Evolutionary conservation across 2,797 vertebrate genomes (phyloP).

Genomic region (Pachyuromys duprasi): DNA sequence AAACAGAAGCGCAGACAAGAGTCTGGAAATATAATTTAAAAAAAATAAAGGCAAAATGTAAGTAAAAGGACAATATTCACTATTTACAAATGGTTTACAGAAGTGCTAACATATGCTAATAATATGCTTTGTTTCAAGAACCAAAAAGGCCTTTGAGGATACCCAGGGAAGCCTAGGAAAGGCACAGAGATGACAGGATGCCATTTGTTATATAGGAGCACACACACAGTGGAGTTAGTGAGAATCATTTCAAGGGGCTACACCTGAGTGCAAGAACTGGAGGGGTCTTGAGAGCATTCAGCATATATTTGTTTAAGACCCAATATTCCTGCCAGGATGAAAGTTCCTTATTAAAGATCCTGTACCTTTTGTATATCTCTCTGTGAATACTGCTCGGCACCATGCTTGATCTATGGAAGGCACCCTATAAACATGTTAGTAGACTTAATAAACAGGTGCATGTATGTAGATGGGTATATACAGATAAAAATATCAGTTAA

Average conservation of each 20-base stretch:
- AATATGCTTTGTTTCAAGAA: not conserved
- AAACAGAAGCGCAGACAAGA: not conserved
- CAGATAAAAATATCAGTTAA: conserved; percentile 13
- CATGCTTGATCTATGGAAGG: not conserved
- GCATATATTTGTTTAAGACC: conserved; percentile 16
- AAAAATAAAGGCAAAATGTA: not conserved
- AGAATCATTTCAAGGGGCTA: conserved; percentile 12
- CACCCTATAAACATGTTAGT: not conserved
- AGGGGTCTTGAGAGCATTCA: not conserved
- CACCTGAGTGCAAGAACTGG: not conserved
- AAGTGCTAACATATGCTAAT: conserved; percentile 14
- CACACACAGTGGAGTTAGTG: not conserved
- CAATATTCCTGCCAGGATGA: not conserved
- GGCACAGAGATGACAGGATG: not conserved
- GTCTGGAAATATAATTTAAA: not conserved
- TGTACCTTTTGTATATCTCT: not conserved
- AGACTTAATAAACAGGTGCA: not conserved
- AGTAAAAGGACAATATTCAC: not conserved
- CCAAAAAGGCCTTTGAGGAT: not conserved
- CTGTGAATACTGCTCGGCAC: not conserved
- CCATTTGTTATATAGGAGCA: not conserved
- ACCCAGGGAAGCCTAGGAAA: not conserved
- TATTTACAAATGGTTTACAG: conserved; percentile 21
- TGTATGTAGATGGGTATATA: not conserved
- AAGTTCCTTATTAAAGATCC: conserved; percentile 1